Conservation (phyloP, 2,888 invertebrate species). For the Caenorhabditis drosophilae region DNA sequence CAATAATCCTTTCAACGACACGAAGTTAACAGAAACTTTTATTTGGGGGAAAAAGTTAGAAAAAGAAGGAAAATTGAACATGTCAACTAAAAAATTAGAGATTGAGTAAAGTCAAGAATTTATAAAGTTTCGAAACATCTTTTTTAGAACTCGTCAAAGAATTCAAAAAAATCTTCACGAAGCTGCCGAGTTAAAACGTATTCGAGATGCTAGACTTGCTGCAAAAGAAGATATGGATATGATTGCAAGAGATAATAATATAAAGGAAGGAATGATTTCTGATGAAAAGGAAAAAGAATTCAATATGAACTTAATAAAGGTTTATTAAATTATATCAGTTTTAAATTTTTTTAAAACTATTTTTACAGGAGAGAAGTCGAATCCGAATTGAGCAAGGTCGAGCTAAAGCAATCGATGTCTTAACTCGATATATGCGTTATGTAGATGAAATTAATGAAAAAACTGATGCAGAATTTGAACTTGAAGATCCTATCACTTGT, state of each 20-base stretch:
- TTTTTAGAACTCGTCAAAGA: constrained; percentile 43
- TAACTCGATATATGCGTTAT: constrained; percentile 78
- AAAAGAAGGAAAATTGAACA: constrained; percentile 79
- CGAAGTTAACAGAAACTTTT: constrained; percentile 89
- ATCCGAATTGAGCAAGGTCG: constrained; percentile 95
- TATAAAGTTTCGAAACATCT: too few relatives aligned
- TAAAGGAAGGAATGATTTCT: constrained; percentile 92
- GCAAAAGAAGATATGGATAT: constrained; percentile 71
- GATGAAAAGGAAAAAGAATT: constrained; percentile 95
- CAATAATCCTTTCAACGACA: constrained; percentile 98
- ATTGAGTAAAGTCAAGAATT: too few relatives aligned
- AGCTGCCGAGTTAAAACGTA: constrained; percentile 92
- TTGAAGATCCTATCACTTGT: constrained; percentile 96
- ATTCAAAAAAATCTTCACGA: constrained; percentile 75
- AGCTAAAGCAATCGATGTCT: constrained; percentile 95
- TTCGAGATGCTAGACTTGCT: constrained; percentile 73
- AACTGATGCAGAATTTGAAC: constrained; percentile 88
- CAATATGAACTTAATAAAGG: constrained; percentile 94
- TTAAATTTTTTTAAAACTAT: too few relatives aligned
- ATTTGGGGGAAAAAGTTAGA: constrained; percentile 95
- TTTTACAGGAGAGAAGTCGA: constrained; percentile 75
- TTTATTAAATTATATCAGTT: too few relatives aligned
- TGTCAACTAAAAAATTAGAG: constrained; percentile 55
- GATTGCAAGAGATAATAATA: constrained; percentile 83
- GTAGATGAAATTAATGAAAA: constrained; percentile 74